Evolutionary conservation across 2,113 vertebrate species (phyloP).

Genomic region (Ictidomys tridecemlineatus): DNA sequence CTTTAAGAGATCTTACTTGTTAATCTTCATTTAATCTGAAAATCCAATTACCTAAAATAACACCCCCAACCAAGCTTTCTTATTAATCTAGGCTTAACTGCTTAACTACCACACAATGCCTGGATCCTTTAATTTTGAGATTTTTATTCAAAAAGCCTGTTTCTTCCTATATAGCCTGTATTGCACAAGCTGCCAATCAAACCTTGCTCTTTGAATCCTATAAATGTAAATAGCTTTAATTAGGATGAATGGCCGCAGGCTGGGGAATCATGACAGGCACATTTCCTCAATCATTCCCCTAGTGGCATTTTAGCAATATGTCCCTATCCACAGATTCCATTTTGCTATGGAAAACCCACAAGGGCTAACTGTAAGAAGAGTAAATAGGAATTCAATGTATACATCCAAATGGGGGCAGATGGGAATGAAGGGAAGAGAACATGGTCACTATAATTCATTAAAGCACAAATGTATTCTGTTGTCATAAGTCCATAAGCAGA

Average conservation of each 20-base stretch:
- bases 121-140: slow-evolving; percentile 34
- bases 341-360: slow-evolving; percentile 38
- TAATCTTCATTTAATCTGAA: slow-evolving; percentile 68
- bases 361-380: slow-evolving; percentile 32
- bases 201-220: slow-evolving; percentile 44
- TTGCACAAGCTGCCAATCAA: slow-evolving; percentile 41
- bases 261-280: not conserved
- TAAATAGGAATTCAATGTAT: not conserved
- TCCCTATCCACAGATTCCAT: not conserved
- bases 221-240: slow-evolving; percentile 50
- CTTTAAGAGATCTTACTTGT: slow-evolving; percentile 63
- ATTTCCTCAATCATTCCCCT: not conserved
- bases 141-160: slow-evolving; percentile 58
- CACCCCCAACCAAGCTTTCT: slow-evolving; percentile 8
- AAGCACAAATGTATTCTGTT: slow-evolving; percentile 13
- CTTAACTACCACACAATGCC: slow-evolving; percentile 44
- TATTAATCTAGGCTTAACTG: slow-evolving; percentile 56
- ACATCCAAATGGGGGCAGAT: not conserved
- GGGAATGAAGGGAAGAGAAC: not conserved
- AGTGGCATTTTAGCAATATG: slow-evolving; percentile 39
- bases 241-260: not conserved
- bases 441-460: not conserved
- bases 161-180: slow-evolving; percentile 16
- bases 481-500: not conserved
- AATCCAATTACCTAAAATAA: slow-evolving; percentile 70